Evolutionary conservation across 1,140 invertebrate genomes (phyloP), one percentile per base, ranked within the genome.

Genomic region (Caenorhabditis briggsae): DNA sequence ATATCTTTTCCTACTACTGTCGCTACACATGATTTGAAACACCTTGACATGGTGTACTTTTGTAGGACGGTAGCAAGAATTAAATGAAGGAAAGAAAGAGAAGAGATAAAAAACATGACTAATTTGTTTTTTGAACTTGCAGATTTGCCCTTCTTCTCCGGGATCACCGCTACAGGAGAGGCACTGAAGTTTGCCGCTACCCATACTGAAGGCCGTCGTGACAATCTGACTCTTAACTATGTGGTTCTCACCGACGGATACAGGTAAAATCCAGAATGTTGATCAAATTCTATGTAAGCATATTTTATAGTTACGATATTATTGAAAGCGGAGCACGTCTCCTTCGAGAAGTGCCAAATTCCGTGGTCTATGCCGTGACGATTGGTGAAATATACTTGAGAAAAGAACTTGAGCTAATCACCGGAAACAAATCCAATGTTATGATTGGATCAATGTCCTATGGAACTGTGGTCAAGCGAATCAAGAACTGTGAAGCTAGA

Each of bases 101-200:
- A 64, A n/a, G 20, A 48, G 83, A 85, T 46, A 33, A 23, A 53
- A 56, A 48, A 78, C 50, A 56, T 56, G 64, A 86, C 25, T 78
- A 41, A 86, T 18, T 56, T 33, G 46, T 58, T 70, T 70, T 86
- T 61, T 33, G 53, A 9, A 56, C 59, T 78, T 64, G 59, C 46
- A 87, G 86, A 70, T 0, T 25, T 87, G 11, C 83, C 86, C 25
- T 87, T 87, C 86, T 74, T 82, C 61, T 74, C 82, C 64, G 86
- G 86, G 46, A 84, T 87, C 50, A 87, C 86, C 12, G 61, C 83
- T 12, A 87, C 86, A 43, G 86, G 86, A 43, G 56, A 83, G 58
- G 86, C 86, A 0, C 25, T 87, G 56, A 59, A 64, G 7, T 82
- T 84, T 33, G 86, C 84, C n/a, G 65, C 58, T 0, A 87, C 14